Conservation (phyloP, 2,797 vertebrate species). For the Bovichtus diacanthus region DNA sequence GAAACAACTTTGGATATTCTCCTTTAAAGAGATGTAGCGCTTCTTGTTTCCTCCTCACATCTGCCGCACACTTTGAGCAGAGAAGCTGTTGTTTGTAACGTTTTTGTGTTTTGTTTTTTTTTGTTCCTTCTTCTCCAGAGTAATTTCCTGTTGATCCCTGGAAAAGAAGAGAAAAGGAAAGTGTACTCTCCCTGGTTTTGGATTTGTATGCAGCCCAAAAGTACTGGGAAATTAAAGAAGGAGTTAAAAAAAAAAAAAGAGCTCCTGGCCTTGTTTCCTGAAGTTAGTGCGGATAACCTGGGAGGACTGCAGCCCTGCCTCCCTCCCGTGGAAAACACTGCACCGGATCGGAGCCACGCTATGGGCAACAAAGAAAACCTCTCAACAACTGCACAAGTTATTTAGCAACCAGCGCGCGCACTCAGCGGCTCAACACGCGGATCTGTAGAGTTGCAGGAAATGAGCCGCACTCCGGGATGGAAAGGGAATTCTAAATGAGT, state of each 20-base stretch:
- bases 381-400: constrained; percentile 47
- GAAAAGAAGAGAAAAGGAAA: constrained; percentile 22
- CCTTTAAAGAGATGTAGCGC: neutral
- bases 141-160: constrained; percentile 64
- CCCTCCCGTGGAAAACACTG: constrained; percentile 61
- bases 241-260: neutral
- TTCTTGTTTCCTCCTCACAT: neutral
- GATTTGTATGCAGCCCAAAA: neutral
- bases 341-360: constrained; percentile 57
- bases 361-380: constrained; percentile 72
- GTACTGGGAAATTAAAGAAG: constrained; percentile 16
- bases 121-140: no score
- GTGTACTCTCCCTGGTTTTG: constrained; percentile 34
- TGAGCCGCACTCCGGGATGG: constrained; percentile 17
- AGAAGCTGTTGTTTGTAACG: constrained; percentile 20
- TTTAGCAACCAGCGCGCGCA: constrained; percentile 5
- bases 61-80: neutral
- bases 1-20: neutral
- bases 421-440: neutral
- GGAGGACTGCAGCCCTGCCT: constrained; percentile 62
- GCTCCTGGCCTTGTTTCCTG: constrained; percentile 42
- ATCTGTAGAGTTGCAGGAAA: neutral
- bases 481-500: constrained; percentile 59
- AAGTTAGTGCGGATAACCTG: constrained; percentile 60
- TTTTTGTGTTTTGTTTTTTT: constrained; percentile 10